A percentile compares a stretch with the other conserved stretches of the same genome.
Evolutionary conservation across 2,888 invertebrate species (phyloP).

Genomic region (Drosophila melanosoma): DNA sequence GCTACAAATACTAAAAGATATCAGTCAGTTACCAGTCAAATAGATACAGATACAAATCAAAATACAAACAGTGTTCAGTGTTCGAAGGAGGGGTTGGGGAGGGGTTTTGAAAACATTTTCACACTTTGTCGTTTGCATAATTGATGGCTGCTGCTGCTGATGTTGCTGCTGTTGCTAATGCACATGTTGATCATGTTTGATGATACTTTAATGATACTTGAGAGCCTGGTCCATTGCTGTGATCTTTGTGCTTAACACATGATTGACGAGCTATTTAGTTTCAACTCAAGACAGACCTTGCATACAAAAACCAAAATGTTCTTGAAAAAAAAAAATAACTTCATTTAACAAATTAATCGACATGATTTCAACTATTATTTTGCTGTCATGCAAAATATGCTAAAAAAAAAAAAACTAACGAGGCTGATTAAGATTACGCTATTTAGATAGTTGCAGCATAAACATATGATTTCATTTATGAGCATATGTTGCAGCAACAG

Average conservation of each 20-base stretch:
- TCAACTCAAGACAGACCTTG: conserved; percentile 9
- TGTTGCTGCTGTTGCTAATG: conserved; percentile 26
- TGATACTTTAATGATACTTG: conserved; percentile 26
- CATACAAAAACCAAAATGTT: background rate
- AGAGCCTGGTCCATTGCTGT: conserved; percentile 6
- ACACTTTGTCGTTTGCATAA: conserved; percentile 76
- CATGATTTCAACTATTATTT: background rate
- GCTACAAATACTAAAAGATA: conserved; percentile 58
- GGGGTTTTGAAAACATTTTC: conserved; percentile 63
- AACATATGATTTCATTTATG: background rate
- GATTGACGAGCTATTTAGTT: conserved; percentile 37
- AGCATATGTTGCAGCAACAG: background rate
- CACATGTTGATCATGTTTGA: conserved; percentile 32
- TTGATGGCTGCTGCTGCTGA: conserved; percentile 51
- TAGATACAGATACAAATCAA: conserved; percentile 39
- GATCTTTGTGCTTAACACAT: conserved; percentile 29
- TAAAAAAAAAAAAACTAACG: background rate
- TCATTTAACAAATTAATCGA: background rate
- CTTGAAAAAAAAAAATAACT: background rate
- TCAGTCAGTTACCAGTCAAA: conserved; percentile 48
- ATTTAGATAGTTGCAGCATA: background rate
- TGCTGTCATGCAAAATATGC: background rate
- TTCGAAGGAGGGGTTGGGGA: conserved; percentile 58
- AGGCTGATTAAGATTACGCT: background rate
- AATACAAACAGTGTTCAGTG: conserved; percentile 61